Evolutionary conservation across 35 echinoderm and acorn worm species (phyloP), one percentile per base, ranked within the genome.

Genomic region (Stichopus chloronotus): DNA sequence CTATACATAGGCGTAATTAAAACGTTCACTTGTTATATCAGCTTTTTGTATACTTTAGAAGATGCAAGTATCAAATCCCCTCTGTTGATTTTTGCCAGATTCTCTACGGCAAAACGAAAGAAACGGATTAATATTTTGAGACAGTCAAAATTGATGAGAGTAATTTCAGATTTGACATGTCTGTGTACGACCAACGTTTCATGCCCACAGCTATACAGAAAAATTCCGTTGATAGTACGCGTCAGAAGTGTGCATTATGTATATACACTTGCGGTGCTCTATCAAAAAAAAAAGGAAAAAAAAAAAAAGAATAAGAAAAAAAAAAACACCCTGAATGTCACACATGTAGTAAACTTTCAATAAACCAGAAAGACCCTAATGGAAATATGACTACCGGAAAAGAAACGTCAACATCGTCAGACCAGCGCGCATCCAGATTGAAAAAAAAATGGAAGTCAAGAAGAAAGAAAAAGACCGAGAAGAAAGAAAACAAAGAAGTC

Each of bases 111-210:
- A 72, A 72, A 43, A 43, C 30, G 30, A 43, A 72, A 72, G 69
- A 72, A 72, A 14, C 19, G 69, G 69, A 72, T 72, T 72, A 72
- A 72, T 72, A 20, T 72, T 72, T 72, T 72, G 69, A 72, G 69
- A 72, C 69, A 72, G 69, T 72, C 69, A 72, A 72, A 72, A 72
- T 72, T 72, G 69, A 72, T 72, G 69, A 14, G 12, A 72, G 69
- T n/a, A 72, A 72, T 72, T 72, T 72, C 69, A 72, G 69, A 72
- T 72, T 72, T 72, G 20, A 72, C 69, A 72, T 72, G 69, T 72
- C 69, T 72, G 17, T 72, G 22, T 72, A 72, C 69, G 17, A 72
- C 69, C 16, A 17, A 72, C 19, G 69, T 72, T n/a, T 72, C 22
- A 43, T 72, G 69, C 69, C 69, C 17, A 20, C 69, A 72, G 69